These are phyloP conservation scores for Alectoris magna DNA, from an alignment of 2,797 vertebrate species.

Conservation along the genomic window DNA sequence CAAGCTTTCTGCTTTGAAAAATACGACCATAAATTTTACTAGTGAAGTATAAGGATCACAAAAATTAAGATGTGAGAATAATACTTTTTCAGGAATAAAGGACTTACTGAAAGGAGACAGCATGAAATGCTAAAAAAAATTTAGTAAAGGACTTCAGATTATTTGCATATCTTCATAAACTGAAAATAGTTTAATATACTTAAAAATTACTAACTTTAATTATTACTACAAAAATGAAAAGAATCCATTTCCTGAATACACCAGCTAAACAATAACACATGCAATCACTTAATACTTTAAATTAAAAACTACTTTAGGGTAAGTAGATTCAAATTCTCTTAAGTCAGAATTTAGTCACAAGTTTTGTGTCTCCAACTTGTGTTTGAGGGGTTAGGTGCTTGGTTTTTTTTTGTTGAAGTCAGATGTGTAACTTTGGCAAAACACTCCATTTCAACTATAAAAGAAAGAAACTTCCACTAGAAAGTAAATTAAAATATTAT, in stretches of 20 bases:
- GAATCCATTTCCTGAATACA: neutral
- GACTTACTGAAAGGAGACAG: slow-evolving; percentile 68
- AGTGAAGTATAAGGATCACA: slow-evolving; percentile 52
- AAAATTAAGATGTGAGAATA: slow-evolving; percentile 53
- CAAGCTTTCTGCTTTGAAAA: slow-evolving; percentile 70
- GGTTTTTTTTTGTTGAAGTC: neutral
- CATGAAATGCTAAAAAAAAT: slow-evolving; percentile 71
- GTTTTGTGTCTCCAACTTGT: neutral
- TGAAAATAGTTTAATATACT: neutral
- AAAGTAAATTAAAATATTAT: neutral
- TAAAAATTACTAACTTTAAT: neutral
- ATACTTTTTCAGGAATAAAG: slow-evolving; percentile 61
- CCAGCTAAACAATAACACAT: neutral
- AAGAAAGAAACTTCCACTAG: neutral
- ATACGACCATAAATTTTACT: slow-evolving; percentile 50
- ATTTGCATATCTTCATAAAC: slow-evolving; percentile 45
- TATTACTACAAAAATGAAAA: neutral
- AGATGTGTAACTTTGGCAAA: neutral
- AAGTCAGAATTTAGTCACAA: neutral
- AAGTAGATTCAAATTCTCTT: neutral
- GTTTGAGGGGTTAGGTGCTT: neutral
- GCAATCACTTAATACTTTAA: neutral
- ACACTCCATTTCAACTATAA: neutral
- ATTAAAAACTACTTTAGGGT: neutral
- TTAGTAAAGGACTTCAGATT: slow-evolving; percentile 68